phyloP scores from a whole-genome alignment of 2,797 vertebrate species.

The Octomys mimax region DNA sequence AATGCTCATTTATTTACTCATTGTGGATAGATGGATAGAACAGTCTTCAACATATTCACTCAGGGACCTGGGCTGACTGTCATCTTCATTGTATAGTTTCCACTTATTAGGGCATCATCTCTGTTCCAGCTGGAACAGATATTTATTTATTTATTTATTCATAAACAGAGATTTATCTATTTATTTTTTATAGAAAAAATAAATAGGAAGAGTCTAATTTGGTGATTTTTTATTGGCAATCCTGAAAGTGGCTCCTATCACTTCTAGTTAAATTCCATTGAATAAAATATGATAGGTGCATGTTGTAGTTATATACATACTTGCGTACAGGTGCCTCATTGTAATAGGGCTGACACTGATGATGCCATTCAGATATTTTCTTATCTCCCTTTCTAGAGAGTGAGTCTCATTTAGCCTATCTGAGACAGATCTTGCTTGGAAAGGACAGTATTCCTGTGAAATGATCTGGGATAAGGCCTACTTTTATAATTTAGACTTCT shows the following conservation, averaged over 20 bases:
- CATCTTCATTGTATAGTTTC: background rate
- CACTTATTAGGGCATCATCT: background rate
- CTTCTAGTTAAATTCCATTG: background rate
- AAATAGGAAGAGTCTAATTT: background rate
- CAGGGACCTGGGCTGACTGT: background rate
- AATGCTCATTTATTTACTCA: background rate
- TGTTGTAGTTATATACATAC: background rate
- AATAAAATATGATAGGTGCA: background rate
- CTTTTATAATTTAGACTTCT: background rate
- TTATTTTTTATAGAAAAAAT: background rate
- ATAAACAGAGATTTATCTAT: too few species aligned
- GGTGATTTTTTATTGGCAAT: constrained; percentile 9
- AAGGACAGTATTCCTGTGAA: background rate
- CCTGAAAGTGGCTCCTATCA: background rate
- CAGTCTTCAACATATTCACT: background rate
- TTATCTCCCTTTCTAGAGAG: background rate
- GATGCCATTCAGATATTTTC: background rate
- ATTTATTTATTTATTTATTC: too few species aligned
- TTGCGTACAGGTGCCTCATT: background rate
- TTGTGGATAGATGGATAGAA: background rate
- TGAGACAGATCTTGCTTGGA: background rate
- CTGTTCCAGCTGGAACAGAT: background rate
- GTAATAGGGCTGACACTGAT: background rate
- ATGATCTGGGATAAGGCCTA: background rate
- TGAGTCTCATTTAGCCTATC: background rate